Percentiles rank a stretch among this genome's conserved stretches.
These are phyloP conservation scores for Chrosomus eos DNA, from an alignment of 2,797 vertebrate species.

Conservation along the genomic window DNA sequence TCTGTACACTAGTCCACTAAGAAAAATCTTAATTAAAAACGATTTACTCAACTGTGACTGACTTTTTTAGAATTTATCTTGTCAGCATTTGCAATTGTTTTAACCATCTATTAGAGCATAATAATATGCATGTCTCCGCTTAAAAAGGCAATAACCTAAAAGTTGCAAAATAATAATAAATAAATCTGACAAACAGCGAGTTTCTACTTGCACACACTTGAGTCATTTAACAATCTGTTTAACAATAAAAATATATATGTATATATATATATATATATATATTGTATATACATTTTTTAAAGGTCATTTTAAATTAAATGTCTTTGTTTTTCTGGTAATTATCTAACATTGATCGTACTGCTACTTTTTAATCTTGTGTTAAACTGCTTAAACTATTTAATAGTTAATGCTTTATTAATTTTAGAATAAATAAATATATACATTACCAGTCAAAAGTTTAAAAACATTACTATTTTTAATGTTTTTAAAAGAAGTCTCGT, in stretches of 20 bases:
- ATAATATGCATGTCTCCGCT: background rate
- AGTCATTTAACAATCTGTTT: background rate
- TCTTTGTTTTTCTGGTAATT: background rate
- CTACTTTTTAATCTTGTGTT: background rate
- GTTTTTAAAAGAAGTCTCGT: too few relatives aligned
- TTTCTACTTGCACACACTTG: background rate
- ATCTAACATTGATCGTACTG: background rate
- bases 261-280: too few relatives aligned
- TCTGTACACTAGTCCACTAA: background rate
- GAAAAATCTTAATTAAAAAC: background rate
- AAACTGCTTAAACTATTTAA: background rate
- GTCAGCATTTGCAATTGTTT: background rate
- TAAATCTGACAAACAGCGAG: background rate
- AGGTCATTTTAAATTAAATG: background rate
- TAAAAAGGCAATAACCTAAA: background rate
- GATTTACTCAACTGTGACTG: background rate
- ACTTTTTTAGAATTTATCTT: background rate
- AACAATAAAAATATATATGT: too few relatives aligned
- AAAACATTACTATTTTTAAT: too few relatives aligned
- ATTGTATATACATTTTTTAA: background rate
- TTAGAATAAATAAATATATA: background rate
- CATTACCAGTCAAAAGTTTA: too few relatives aligned
- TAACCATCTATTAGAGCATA: background rate
- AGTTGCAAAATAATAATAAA: background rate
- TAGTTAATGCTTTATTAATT: background rate